Evolutionary conservation across 2,113 vertebrate genomes (phyloP).

Genomic region (Bubo blakistoni): DNA sequence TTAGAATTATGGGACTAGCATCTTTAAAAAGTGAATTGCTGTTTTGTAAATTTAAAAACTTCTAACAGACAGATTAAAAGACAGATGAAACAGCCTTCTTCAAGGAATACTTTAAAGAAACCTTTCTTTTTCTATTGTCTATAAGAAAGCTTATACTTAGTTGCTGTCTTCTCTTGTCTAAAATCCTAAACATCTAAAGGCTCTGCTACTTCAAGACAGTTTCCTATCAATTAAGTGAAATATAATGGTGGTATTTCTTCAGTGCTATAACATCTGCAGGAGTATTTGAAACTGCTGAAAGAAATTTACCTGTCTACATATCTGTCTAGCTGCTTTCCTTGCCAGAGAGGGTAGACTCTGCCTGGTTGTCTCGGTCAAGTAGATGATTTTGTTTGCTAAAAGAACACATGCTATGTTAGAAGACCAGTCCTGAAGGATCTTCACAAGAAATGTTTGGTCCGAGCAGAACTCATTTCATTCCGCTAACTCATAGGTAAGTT

Average conservation of each 20-base stretch:
- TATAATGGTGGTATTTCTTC: background rate
- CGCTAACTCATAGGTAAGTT: background rate
- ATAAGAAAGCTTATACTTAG: background rate
- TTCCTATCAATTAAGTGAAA: background rate
- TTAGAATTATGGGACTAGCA: background rate
- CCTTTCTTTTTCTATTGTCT: background rate
- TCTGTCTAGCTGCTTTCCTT: background rate
- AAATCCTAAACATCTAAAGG: background rate
- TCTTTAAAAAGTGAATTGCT: background rate
- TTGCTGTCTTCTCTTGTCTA: background rate
- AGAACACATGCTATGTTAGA: background rate
- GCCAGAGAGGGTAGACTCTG: background rate
- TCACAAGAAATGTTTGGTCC: background rate
- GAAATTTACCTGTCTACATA: background rate
- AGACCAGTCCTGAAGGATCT: background rate
- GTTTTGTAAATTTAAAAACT: background rate
- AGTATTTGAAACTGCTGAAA: background rate
- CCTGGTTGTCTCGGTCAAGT: background rate
- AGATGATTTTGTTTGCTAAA: background rate
- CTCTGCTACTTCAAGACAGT: background rate
- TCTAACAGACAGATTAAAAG: background rate
- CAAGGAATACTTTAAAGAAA: background rate
- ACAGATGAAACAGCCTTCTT: background rate
- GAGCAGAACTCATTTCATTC: background rate
- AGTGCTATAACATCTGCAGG: background rate